These are phyloP conservation scores for Coturnix japonica DNA, from an alignment of 2,113 vertebrate genomes.

Conservation along the genomic window DNA sequence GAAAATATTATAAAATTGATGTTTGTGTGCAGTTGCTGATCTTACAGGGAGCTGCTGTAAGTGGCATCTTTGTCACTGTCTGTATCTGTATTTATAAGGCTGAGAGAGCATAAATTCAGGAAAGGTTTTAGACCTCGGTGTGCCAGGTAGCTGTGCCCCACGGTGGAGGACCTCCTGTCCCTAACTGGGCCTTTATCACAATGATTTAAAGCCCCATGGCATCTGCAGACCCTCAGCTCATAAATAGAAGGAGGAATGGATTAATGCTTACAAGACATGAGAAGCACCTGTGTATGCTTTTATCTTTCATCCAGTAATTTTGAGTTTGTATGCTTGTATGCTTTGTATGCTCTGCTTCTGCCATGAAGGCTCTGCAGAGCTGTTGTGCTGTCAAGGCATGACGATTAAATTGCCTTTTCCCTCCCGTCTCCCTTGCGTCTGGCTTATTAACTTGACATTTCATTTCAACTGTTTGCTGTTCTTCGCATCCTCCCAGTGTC, in stretches of 20 bases:
- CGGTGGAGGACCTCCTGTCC: background rate
- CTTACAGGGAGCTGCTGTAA: background rate
- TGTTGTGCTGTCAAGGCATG: background rate
- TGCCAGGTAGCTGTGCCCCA: background rate
- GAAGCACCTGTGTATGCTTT: background rate
- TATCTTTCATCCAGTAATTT: background rate
- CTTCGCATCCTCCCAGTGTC: background rate
- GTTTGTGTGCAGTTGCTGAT: background rate
- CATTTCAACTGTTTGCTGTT: background rate
- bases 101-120: background rate
- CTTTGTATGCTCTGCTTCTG: accelerated
- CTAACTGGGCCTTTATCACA: background rate
- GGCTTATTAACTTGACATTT: background rate
- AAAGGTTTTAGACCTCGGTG: slow-evolving; percentile 17
- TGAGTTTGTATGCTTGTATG: no score
- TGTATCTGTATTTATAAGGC: background rate
- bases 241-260: background rate
- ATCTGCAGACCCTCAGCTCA: background rate
- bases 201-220: background rate
- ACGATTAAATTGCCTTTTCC: background rate
- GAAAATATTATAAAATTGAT: slow-evolving; percentile 16
- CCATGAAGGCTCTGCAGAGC: accelerated
- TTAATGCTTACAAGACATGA: background rate
- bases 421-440: accelerated
- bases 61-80: background rate